These are phyloP conservation scores for Limnothrissa miodon DNA, from an alignment of 2,113 vertebrate species.

Conservation along the genomic window DNA sequence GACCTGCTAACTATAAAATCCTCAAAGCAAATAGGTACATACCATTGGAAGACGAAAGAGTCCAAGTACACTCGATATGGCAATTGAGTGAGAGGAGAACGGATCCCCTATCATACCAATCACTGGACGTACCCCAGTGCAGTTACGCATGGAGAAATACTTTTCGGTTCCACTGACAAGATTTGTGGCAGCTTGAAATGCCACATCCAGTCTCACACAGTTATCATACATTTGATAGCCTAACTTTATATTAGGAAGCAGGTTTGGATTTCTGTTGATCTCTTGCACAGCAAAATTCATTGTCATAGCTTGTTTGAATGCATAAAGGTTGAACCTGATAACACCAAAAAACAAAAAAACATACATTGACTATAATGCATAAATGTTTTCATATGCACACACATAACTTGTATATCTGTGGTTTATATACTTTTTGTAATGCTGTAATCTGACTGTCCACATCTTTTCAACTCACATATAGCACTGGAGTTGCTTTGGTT, in stretches of 20 bases:
- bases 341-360: background rate
- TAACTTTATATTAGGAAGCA: conserved; percentile 62
- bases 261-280: conserved; percentile 57
- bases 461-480: conserved; percentile 50
- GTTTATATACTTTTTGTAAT: background rate
- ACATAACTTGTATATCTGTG: background rate
- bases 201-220: conserved; percentile 56
- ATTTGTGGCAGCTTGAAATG: conserved; percentile 52
- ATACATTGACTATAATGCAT: too few relatives aligned
- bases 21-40: too few relatives aligned
- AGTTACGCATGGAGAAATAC: conserved; percentile 37
- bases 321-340: conserved; percentile 55
- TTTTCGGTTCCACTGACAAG: conserved; percentile 53
- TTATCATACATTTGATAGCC: conserved; percentile 65
- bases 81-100: conserved; percentile 59
- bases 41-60: conserved; percentile 63
- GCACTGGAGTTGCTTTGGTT: conserved; percentile 55
- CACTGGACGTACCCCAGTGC: conserved; percentile 53
- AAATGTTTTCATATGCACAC: background rate
- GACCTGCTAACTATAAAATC: too few relatives aligned
- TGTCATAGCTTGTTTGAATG: conserved; percentile 57
- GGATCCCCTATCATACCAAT: conserved; percentile 65
- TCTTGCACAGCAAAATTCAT: conserved; percentile 67
- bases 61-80: conserved; percentile 60
- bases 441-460: background rate